These are phyloP conservation scores for Sebastes matsubarae DNA, from an alignment of 2,797 vertebrate genomes.

Conservation along the genomic window DNA sequence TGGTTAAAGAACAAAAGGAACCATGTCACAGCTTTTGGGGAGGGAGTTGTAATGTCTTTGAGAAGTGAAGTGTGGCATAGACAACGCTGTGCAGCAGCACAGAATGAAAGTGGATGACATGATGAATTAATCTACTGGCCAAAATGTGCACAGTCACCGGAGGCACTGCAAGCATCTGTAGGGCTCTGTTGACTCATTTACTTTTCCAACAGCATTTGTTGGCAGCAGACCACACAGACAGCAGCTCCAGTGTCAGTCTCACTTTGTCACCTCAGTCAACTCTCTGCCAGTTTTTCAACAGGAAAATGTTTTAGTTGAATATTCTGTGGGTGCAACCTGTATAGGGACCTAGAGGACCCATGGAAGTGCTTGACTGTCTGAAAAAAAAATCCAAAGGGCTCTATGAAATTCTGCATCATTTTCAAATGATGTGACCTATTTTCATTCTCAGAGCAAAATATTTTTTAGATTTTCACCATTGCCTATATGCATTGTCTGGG, in stretches of 20 bases:
- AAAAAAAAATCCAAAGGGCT: background rate
- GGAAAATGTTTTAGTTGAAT: background rate
- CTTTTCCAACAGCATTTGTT: conserved; percentile 9
- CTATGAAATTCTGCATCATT: background rate
- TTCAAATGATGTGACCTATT: background rate
- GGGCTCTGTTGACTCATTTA: conserved; percentile 25
- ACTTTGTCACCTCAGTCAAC: too few relatives aligned
- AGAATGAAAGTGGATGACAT: background rate
- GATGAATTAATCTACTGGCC: background rate
- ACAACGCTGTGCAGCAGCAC: background rate
- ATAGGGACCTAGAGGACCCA: background rate
- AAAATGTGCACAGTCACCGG: conserved; percentile 9
- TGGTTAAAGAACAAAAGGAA: conserved; percentile 14
- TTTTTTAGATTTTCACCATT: background rate
- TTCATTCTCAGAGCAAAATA: background rate
- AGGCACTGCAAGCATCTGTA: background rate
- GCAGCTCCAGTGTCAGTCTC: background rate
- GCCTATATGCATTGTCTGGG: background rate
- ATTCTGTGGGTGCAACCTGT: background rate
- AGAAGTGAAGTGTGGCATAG: background rate
- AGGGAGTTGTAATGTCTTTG: background rate
- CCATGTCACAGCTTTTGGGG: background rate
- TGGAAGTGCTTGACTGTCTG: background rate
- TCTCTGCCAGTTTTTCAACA: background rate
- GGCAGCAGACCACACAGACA: background rate